Conservation (phyloP, 30 jellyfish, hydroid and myxozoan genomes). For the Phacellophora camtschatica region DNA sequence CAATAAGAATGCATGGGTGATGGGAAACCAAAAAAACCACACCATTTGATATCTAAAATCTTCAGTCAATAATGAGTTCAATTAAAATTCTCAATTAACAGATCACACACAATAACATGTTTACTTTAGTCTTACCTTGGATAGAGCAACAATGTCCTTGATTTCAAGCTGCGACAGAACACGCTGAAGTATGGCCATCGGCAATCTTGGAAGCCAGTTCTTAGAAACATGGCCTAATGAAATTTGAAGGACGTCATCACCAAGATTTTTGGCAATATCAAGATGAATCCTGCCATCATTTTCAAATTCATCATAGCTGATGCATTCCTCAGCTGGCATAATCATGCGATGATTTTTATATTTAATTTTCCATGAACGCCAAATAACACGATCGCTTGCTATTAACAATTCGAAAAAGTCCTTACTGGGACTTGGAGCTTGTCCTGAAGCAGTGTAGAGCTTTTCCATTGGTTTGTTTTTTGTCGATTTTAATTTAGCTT, state of each 20-base stretch:
- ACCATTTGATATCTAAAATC: too few species aligned
- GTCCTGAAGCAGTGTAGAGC: constrained; percentile 74
- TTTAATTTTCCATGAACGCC: constrained; percentile 81
- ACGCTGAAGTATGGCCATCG: constrained; percentile 22
- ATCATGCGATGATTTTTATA: constrained; percentile 49
- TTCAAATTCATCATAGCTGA: constrained; percentile 54
- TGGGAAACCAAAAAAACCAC: too few species aligned
- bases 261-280: constrained; percentile 54
- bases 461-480: constrained; percentile 38
- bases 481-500: constrained; percentile 1
- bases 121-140: constrained; percentile 53
- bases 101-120: not conserved
- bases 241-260: constrained; percentile 71
- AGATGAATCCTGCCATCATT: constrained; percentile 56
- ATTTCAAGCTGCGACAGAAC: constrained; percentile 22
- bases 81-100: not conserved
- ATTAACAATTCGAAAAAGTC: constrained; percentile 76
- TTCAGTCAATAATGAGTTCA: not conserved
- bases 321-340: constrained; percentile 67
- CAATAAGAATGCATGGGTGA: too few species aligned
- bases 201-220: constrained; percentile 81
- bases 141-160: constrained; percentile 42
- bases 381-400: constrained; percentile 50
- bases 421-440: constrained; percentile 87
- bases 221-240: constrained; percentile 61